These are phyloP conservation scores for Lytechinus pictus DNA, from an alignment of 35 echinoderm and acorn worm species.

Conservation along the genomic window DNA sequence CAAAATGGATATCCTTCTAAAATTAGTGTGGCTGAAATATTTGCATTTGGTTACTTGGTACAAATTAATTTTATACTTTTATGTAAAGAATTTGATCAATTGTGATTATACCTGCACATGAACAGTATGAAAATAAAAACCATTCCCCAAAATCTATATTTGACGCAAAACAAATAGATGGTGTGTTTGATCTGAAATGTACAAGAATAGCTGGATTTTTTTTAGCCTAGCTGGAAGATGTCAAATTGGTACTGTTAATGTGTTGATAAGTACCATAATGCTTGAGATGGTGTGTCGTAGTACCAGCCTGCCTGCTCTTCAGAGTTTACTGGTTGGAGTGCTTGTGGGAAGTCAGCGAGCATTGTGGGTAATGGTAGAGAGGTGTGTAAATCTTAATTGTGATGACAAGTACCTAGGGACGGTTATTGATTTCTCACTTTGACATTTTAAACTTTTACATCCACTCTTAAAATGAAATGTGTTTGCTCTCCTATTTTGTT, in stretches of 20 bases:
- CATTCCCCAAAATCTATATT: too few relatives aligned
- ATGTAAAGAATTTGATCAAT: too few relatives aligned
- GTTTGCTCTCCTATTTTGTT: not conserved
- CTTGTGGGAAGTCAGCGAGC: not conserved
- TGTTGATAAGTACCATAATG: not conserved
- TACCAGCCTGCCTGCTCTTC: not conserved
- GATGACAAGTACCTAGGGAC: not conserved
- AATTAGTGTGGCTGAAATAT: too few relatives aligned
- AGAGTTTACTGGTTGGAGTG: not conserved
- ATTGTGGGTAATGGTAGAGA: not conserved
- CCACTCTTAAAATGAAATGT: not conserved
- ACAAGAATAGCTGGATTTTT: not conserved
- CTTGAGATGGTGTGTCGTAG: not conserved
- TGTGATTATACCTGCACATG: too few relatives aligned
- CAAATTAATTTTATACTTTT: too few relatives aligned
- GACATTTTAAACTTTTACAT: not conserved
- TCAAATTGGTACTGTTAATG: not conserved
- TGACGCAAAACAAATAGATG: too few relatives aligned
- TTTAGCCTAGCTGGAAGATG: not conserved
- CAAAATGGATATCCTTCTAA: too few relatives aligned
- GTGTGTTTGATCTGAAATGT: not conserved
- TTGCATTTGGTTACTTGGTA: too few relatives aligned
- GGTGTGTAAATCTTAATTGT: not conserved
- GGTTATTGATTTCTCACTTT: not conserved
- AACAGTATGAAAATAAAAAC: too few relatives aligned